Evolutionary conservation across 2,113 vertebrate species (phyloP).

Genomic region (Leucoraja erinaceus): DNA sequence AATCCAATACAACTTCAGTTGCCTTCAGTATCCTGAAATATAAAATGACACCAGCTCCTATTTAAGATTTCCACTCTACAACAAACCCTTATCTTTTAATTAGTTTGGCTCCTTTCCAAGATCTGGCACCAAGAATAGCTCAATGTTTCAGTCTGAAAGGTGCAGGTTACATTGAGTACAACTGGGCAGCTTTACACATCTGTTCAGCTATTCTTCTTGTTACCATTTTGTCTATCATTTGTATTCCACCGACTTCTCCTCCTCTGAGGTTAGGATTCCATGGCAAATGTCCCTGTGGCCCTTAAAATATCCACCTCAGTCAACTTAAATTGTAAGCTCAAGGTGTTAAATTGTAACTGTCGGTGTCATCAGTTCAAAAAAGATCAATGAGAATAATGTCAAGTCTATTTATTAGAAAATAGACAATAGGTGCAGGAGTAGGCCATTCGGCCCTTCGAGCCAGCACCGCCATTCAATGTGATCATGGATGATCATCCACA

Average conservation of each 20-base stretch:
- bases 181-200: not conserved
- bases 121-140: not conserved
- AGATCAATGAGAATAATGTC: not conserved
- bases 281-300: not conserved
- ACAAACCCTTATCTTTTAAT: constrained; percentile 24
- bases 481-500: too few species aligned
- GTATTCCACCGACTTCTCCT: not conserved
- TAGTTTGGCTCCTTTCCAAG: not conserved
- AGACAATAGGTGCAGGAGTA: too few species aligned
- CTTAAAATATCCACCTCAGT: not conserved
- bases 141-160: not conserved
- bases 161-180: not conserved
- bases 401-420: not conserved
- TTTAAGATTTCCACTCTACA: constrained; percentile 13
- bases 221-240: not conserved
- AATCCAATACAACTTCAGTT: not conserved
- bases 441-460: too few species aligned
- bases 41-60: not conserved
- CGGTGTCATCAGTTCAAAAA: not conserved
- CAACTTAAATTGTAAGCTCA: not conserved
- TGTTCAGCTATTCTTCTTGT: not conserved
- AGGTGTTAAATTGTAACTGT: too few species aligned
- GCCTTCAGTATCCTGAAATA: constrained; percentile 9
- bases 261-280: not conserved
- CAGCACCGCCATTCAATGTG: too few species aligned